These are phyloP conservation scores for Lochmaea crataegi DNA, from an alignment of 2,888 invertebrate species.

Conservation along the genomic window DNA sequence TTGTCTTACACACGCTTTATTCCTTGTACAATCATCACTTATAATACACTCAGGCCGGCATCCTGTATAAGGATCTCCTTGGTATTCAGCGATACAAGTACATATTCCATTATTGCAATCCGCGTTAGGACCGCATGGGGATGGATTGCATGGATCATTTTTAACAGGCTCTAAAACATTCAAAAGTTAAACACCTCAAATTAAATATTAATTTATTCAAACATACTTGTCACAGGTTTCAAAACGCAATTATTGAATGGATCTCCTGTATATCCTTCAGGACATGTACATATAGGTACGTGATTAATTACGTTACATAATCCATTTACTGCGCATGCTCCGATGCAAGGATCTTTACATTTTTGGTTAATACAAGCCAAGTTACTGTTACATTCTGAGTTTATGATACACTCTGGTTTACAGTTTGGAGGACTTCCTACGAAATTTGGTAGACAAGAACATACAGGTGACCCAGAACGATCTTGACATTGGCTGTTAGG, in stretches of 20 bases:
- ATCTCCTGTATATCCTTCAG: conserved; percentile 72
- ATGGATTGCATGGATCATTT: conserved; percentile 71
- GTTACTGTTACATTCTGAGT: conserved; percentile 78
- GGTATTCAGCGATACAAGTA: conserved; percentile 62
- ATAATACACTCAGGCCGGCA: conserved; percentile 78
- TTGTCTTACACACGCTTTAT: conserved; percentile 77
- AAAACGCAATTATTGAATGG: conserved; percentile 68
- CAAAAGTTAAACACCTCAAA: conserved; percentile 70
- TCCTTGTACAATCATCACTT: conserved; percentile 77
- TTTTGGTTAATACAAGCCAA: conserved; percentile 79
- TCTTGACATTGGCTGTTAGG: conserved; percentile 80
- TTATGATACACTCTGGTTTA: conserved; percentile 81
- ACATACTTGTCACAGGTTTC: conserved; percentile 56
- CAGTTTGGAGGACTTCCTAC: conserved; percentile 82
- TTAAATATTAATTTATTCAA: conserved; percentile 68
- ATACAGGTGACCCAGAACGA: conserved; percentile 75
- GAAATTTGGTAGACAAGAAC: conserved; percentile 78
- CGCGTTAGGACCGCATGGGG: conserved; percentile 78
- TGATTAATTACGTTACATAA: conserved; percentile 81
- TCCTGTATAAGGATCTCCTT: conserved; percentile 65
- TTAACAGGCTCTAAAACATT: conserved; percentile 68
- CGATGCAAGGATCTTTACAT: conserved; percentile 82
- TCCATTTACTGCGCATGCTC: conserved; percentile 79
- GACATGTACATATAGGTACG: conserved; percentile 80
- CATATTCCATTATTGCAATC: conserved; percentile 71